These are phyloP conservation scores for Kryphioiulus occultus DNA, from an alignment of 2,888 invertebrate genomes.

Conservation along the genomic window DNA sequence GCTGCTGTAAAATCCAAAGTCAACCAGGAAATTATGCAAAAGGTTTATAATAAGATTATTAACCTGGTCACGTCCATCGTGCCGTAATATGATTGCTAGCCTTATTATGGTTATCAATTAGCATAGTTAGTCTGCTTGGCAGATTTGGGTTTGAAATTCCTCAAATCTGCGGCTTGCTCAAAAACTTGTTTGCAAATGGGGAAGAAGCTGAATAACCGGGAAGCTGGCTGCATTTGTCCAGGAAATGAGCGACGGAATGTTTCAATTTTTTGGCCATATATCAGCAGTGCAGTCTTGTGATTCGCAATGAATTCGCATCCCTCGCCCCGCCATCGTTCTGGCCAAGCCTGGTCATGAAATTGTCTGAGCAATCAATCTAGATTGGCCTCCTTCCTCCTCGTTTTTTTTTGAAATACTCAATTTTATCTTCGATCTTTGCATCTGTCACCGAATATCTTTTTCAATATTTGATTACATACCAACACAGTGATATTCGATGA, in stretches of 20 bases:
- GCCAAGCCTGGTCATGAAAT: neutral
- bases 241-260: slow-evolving; percentile 29
- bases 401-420: no score
- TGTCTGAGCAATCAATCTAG: neutral
- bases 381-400: neutral
- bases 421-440: no score
- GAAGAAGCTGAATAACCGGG: slow-evolving; percentile 27
- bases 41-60: slow-evolving; percentile 2
- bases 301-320: neutral
- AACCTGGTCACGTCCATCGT: slow-evolving; percentile 39
- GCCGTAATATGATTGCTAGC: slow-evolving; percentile 28
- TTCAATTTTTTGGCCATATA: neutral
- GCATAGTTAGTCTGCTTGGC: slow-evolving; percentile 32
- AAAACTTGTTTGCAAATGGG: slow-evolving; percentile 29
- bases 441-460: no score
- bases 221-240: neutral
- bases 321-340: neutral
- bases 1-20: neutral
- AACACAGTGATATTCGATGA: no score
- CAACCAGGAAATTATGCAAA: slow-evolving; percentile 34
- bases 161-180: neutral
- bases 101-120: slow-evolving; percentile 39
- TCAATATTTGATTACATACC: no score
- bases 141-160: slow-evolving; percentile 39
- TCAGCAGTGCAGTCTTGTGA: neutral